Evolutionary conservation across 2,113 vertebrate genomes (phyloP).

Genomic region (Heterochromis multidens): DNA sequence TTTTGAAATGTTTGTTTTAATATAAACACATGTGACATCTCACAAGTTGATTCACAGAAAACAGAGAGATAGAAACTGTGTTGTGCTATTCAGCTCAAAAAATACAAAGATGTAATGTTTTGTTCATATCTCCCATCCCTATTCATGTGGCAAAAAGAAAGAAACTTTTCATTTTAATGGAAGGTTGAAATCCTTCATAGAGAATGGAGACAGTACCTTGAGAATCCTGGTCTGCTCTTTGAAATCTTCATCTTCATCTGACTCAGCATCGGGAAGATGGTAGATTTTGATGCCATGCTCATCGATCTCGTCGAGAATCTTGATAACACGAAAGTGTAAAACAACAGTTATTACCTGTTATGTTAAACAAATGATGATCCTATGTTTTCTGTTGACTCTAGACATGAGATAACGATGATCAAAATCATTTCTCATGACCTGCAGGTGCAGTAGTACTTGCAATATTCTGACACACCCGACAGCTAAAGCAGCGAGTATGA

Average conservation of each 20-base stretch:
- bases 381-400: background rate
- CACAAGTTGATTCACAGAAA: background rate
- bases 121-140: background rate
- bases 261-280: constrained; percentile 96
- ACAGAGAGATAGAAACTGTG: background rate
- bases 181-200: background rate
- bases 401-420: rapidly evolving
- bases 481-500: background rate
- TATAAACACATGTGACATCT: background rate
- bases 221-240: constrained; percentile 97
- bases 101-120: background rate
- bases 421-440: background rate
- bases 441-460: background rate
- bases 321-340: background rate
- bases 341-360: background rate
- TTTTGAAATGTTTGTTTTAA: background rate
- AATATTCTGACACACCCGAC: rapidly evolving
- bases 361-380: background rate
- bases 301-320: constrained; percentile 98
- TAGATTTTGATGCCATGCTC: constrained; percentile 98
- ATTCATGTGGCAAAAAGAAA: background rate
- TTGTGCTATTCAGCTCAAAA: background rate
- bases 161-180: background rate
- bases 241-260: constrained; percentile 97
- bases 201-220: constrained; percentile 76